Conservation (phyloP, 2,113 vertebrate genomes). For the Patagioenas fasciata region DNA sequence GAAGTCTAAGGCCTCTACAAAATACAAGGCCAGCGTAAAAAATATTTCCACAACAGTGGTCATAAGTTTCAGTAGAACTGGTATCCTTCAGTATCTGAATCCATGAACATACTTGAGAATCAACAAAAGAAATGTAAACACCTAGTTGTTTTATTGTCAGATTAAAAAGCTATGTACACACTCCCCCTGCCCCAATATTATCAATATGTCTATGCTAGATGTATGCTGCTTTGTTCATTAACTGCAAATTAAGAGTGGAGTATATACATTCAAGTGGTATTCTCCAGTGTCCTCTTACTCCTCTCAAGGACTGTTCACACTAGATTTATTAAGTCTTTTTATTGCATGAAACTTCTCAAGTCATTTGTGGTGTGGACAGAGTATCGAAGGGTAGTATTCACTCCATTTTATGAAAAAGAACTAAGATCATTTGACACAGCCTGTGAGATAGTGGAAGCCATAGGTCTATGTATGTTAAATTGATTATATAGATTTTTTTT, state of each 20-base stretch:
- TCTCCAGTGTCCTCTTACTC: background rate
- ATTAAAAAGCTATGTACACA: background rate
- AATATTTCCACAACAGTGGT: background rate
- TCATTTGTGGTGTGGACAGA: background rate
- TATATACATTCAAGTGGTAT: background rate
- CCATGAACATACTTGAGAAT: background rate
- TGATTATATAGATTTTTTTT: background rate
- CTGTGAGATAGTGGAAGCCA: background rate
- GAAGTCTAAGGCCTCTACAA: background rate
- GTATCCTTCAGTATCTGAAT: background rate
- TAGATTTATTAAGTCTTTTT: background rate
- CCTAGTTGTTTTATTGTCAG: background rate
- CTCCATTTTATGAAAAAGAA: background rate
- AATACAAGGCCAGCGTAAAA: background rate
- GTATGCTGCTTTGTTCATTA: background rate
- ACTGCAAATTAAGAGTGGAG: background rate
- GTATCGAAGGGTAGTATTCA: background rate
- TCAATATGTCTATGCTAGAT: background rate
- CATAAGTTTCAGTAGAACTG: background rate
- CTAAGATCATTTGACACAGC: background rate
- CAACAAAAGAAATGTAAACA: background rate
- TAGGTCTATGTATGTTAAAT: background rate
- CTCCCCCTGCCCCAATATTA: background rate
- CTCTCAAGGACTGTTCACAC: accelerated
- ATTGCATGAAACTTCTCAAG: background rate